Evolutionary conservation across 1,140 invertebrate species (phyloP).

Genomic region (Bombyx mandarina): DNA sequence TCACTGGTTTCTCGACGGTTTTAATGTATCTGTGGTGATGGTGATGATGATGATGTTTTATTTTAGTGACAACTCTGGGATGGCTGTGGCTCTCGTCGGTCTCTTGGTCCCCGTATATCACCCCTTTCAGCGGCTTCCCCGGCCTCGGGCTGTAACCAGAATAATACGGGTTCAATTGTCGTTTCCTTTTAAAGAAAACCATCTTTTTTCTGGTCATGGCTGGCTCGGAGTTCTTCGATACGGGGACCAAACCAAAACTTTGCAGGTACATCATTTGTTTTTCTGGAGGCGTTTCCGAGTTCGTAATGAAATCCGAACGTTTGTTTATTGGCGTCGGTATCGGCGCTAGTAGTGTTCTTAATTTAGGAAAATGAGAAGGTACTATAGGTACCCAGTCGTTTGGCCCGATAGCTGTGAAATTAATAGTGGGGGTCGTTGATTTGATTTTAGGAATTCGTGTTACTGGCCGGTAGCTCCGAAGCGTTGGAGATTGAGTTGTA

Average conservation of each 20-base stretch:
- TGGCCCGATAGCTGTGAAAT: slow-evolving; percentile 23
- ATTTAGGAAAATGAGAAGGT: slow-evolving; percentile 36
- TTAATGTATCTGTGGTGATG: slow-evolving; percentile 75
- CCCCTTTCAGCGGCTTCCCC: slow-evolving; percentile 14
- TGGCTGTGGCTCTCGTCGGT: slow-evolving; percentile 29
- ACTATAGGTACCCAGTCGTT: slow-evolving; percentile 57
- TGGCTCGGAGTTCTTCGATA: slow-evolving; percentile 23
- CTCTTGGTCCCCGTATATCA: slow-evolving; percentile 30
- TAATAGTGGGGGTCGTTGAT: slow-evolving; percentile 27
- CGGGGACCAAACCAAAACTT: slow-evolving; percentile 47
- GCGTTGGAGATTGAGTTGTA: slow-evolving; percentile 20
- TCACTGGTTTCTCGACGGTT: slow-evolving; percentile 71
- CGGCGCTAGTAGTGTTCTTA: slow-evolving; percentile 19
- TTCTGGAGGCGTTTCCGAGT: slow-evolving; percentile 9
- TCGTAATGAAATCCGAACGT: slow-evolving; percentile 32
- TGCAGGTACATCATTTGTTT: slow-evolving; percentile 38
- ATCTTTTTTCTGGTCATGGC: slow-evolving; percentile 34
- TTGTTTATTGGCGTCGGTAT: slow-evolving; percentile 29
- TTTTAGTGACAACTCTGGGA: slow-evolving; percentile 58
- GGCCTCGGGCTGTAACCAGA: slow-evolving; percentile 30
- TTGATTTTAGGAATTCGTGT: slow-evolving; percentile 35
- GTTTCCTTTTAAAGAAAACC: slow-evolving; percentile 42
- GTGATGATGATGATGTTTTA: slow-evolving; percentile 75
- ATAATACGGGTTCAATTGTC: slow-evolving; percentile 31
- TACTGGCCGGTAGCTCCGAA: slow-evolving; percentile 34